Conservation (phyloP, 2,113 vertebrate species). For the Deroptyus accipitrinus region DNA sequence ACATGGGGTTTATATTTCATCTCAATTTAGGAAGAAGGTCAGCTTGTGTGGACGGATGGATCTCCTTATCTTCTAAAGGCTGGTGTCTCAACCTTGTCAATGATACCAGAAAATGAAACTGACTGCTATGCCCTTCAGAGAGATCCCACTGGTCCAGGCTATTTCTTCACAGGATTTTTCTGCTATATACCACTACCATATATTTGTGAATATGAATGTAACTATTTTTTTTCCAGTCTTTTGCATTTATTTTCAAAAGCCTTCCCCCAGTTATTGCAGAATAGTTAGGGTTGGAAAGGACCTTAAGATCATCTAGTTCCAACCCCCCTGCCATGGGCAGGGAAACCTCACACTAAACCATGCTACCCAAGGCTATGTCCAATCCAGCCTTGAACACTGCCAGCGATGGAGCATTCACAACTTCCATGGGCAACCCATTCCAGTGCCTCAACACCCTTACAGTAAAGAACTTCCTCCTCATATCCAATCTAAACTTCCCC, state of each 20-base stretch:
- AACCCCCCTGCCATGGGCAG: background rate
- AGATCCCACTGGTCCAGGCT: constrained; percentile 78
- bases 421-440: too few relatives aligned
- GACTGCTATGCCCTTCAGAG: constrained; percentile 86
- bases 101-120: constrained; percentile 77
- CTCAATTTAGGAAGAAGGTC: constrained; percentile 79
- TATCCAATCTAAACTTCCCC: too few relatives aligned
- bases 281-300: background rate
- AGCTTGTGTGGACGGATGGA: constrained; percentile 81
- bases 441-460: too few relatives aligned
- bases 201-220: constrained; percentile 88
- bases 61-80: constrained; percentile 74
- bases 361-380: too few relatives aligned
- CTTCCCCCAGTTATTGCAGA: background rate
- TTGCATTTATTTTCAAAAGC: background rate
- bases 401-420: background rate
- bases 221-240: constrained; percentile 56
- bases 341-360: background rate
- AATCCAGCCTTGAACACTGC: too few relatives aligned
- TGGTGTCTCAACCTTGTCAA: constrained; percentile 59
- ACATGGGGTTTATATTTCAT: background rate
- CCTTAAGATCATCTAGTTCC: background rate
- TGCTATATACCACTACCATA: constrained; percentile 83
- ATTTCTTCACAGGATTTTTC: constrained; percentile 84
- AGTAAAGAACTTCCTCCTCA: too few relatives aligned